A percentile compares a stretch with the other conserved stretches of the same genome.
phyloP scores from a whole-genome alignment of 2,113 vertebrate species.

The Pteruthius melanotis region DNA sequence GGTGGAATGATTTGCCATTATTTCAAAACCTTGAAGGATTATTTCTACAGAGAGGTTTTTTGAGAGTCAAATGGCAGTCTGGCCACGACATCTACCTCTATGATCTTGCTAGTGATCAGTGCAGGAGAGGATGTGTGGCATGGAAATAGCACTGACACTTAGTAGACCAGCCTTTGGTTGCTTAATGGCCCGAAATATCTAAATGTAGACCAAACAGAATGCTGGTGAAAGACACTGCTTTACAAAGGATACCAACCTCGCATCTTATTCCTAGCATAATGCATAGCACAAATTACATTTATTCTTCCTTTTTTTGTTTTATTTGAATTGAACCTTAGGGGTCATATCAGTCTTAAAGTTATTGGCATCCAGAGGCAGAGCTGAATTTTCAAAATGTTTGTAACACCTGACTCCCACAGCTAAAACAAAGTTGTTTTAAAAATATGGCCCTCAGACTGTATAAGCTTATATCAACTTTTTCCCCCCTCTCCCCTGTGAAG shows the following conservation, averaged over 20 bases:
- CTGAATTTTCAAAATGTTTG: background rate
- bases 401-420: background rate
- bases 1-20: background rate
- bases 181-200: background rate
- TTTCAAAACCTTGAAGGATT: background rate
- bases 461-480: background rate
- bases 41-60: background rate
- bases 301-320: background rate
- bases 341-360: background rate
- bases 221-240: fast-evolving
- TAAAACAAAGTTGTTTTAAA: background rate
- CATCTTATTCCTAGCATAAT: background rate
- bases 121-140: background rate
- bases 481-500: background rate
- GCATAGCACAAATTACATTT: fast-evolving
- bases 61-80: background rate
- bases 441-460: background rate
- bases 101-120: background rate
- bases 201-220: background rate
- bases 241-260: background rate
- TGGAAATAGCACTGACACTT: background rate
- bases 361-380: background rate
- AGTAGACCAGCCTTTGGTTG: background rate
- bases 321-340: background rate
- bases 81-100: background rate